phyloP scores from a whole-genome alignment of 2,113 vertebrate species.

The Gadus chalcogrammus region DNA sequence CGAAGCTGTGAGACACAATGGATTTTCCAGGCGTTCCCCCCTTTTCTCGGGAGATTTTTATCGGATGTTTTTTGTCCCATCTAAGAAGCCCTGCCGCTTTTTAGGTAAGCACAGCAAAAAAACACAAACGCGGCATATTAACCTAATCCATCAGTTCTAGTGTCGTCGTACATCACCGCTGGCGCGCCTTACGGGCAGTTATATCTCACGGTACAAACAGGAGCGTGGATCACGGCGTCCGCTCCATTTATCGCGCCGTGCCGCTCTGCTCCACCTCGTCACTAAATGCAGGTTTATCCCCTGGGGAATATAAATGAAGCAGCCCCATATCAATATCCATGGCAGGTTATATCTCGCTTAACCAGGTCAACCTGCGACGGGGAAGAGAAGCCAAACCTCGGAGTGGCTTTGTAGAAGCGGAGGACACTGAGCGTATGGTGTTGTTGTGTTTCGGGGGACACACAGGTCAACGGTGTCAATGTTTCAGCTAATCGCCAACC shows the following conservation, averaged over 20 bases:
- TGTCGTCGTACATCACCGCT: conserved; percentile 28
- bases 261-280: conserved; percentile 56
- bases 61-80: too few species aligned
- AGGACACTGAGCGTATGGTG: conserved; percentile 29
- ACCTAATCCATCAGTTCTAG: conserved; percentile 44
- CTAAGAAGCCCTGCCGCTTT: too few species aligned
- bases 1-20: too few species aligned
- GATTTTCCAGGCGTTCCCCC: too few species aligned
- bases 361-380: conserved; percentile 42
- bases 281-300: conserved; percentile 42
- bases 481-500: conserved; percentile 33
- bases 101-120: neutral
- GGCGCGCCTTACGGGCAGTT: conserved; percentile 39
- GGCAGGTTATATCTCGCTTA: conserved; percentile 48
- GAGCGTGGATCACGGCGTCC: conserved; percentile 20
- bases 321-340: conserved; percentile 56
- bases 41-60: too few species aligned
- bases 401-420: conserved; percentile 17
- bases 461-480: conserved; percentile 23
- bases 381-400: conserved; percentile 1
- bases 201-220: conserved; percentile 58
- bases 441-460: neutral
- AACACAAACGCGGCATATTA: conserved; percentile 13
- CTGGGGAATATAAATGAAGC: conserved; percentile 55
- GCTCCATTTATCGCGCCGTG: conserved; percentile 50